These are phyloP conservation scores for Passer montanus DNA, from an alignment of 2,113 vertebrate genomes.

Conservation along the genomic window DNA sequence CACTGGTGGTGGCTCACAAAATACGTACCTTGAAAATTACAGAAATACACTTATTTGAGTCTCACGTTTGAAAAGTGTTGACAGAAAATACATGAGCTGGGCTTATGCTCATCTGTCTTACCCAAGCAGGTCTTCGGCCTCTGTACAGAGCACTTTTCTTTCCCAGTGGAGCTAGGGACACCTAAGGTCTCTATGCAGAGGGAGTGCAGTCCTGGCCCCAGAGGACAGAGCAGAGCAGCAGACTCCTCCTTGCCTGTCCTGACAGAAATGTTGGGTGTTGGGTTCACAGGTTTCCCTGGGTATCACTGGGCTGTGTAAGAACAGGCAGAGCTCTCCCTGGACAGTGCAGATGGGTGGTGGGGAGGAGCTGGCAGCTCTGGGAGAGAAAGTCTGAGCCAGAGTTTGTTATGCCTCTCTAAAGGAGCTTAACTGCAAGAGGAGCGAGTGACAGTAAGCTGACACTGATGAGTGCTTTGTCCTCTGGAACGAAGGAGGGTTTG, in stretches of 20 bases:
- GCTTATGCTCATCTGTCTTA: neutral
- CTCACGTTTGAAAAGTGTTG: neutral
- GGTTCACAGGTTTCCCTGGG: neutral
- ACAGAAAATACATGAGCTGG: neutral
- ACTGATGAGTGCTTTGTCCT: neutral
- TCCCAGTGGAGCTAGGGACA: neutral
- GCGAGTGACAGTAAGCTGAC: neutral
- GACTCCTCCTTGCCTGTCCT: neutral
- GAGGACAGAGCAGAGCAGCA: neutral
- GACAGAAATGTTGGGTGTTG: neutral
- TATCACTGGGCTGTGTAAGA: neutral
- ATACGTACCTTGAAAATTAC: neutral
- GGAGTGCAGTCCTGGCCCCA: neutral
- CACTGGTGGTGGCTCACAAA: neutral
- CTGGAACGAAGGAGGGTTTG: neutral
- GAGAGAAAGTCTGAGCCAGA: neutral
- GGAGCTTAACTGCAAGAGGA: neutral
- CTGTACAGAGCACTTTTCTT: neutral
- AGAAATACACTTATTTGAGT: neutral
- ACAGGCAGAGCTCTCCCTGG: neutral
- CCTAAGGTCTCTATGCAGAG: neutral
- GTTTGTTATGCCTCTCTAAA: neutral
- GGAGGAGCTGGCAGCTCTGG: neutral
- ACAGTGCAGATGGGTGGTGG: no score
- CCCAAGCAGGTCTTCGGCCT: neutral